phyloP scores from a whole-genome alignment of 1,140 invertebrate species.

The Brachionus angularis region DNA sequence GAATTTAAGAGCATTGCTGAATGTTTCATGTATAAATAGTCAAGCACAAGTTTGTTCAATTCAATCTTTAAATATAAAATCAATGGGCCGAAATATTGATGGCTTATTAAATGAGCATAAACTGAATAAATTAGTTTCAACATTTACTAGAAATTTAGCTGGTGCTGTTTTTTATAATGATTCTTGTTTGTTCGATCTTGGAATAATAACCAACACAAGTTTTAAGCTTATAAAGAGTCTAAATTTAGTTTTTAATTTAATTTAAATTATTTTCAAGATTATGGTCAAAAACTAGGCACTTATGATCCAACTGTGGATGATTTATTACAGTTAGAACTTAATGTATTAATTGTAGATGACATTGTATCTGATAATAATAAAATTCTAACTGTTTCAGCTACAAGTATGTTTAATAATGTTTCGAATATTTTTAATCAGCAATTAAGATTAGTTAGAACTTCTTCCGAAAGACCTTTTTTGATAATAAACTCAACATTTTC shows the following conservation, averaged over 20 bases:
- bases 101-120: slow-evolving; percentile 28
- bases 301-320: slow-evolving; percentile 47
- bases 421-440: background rate
- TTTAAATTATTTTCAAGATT: slow-evolving; percentile 41
- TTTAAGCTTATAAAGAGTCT: background rate
- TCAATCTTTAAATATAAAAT: slow-evolving; percentile 38
- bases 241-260: slow-evolving; percentile 40
- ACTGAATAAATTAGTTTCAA: slow-evolving; percentile 45
- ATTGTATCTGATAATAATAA: slow-evolving; percentile 14
- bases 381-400: background rate
- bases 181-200: slow-evolving; percentile 46
- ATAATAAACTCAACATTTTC: background rate
- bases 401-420: background rate
- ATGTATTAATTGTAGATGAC: slow-evolving; percentile 48
- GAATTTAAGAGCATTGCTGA: background rate
- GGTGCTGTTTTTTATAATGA: slow-evolving; percentile 48
- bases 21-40: background rate
- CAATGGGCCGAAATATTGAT: slow-evolving; percentile 48
- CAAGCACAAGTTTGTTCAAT: background rate
- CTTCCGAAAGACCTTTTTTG: background rate
- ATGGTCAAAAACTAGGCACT: slow-evolving; percentile 43
- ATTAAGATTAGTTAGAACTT: background rate
- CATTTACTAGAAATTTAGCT: slow-evolving; percentile 45
- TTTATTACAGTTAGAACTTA: slow-evolving; percentile 46
- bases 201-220: slow-evolving; percentile 51